Conservation (phyloP, 2,113 vertebrate species). For the Psittacara wagleri region DNA sequence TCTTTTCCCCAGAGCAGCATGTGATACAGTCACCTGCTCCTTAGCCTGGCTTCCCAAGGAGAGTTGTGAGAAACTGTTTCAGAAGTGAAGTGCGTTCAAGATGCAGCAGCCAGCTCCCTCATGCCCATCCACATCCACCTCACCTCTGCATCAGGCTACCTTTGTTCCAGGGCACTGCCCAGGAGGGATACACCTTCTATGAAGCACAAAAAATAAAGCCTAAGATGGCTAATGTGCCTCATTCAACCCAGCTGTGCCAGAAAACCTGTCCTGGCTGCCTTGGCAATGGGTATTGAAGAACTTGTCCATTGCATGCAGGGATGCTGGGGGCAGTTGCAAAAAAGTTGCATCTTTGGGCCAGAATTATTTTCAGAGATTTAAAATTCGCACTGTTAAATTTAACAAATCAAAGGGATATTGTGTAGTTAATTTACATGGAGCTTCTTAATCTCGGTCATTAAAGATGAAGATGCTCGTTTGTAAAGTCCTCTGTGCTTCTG, state of each 20-base stretch:
- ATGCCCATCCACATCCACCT: neutral
- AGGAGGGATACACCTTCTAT: neutral
- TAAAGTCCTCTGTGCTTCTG: neutral
- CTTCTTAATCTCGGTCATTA: neutral
- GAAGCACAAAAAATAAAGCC: neutral
- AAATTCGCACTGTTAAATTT: neutral
- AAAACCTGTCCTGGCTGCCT: neutral
- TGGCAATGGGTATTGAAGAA: neutral
- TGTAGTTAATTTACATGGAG: neutral
- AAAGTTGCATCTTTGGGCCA: neutral
- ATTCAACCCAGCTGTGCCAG: neutral
- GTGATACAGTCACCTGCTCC: neutral
- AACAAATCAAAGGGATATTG: neutral
- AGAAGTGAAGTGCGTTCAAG: neutral
- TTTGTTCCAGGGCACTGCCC: neutral
- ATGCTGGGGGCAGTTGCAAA: fast-evolving
- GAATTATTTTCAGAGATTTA: neutral
- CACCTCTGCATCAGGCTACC: neutral
- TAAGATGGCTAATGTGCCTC: neutral
- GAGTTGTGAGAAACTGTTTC: neutral
- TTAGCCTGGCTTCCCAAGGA: neutral
- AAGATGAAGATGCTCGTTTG: neutral
- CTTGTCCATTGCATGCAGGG: fast-evolving
- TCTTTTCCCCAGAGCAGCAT: neutral
- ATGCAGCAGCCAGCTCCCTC: neutral